Base-by-base conservation (phyloP, 2,797 vertebrate species). In the Rhabdomys pumilio region DNA sequence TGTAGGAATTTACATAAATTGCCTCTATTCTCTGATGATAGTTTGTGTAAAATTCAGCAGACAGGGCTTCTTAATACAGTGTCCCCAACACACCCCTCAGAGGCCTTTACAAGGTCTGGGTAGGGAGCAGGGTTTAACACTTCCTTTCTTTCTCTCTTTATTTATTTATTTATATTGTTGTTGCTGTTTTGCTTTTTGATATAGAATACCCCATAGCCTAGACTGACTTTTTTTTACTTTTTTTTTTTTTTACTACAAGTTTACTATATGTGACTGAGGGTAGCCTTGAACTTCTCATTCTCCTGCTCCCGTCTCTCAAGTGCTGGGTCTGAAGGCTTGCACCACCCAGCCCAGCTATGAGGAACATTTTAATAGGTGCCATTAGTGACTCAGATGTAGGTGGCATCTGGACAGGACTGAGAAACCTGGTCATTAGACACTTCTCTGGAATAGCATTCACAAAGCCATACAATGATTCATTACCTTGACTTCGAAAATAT, bases 391-490 rank as follows among this genome's bases (percentile, higher is more conserved):
- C 84, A 90, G 73, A 86, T 14, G 44, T 13, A 69, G 38, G 50
- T 53, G 59, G 26, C 3, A 4, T 44, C 1, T 5, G 79, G 10
- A 65, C 3, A 73, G 80, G 79, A 73, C 65, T 55, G 38, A 84
- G 72, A 89, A 95, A 82, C 34, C 41, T 47, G 47, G 2, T 59
- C 77, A 29, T 69, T 63, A 41, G 57, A 83, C 29, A 61, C 76
- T 67, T 87, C 95, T 91, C 91, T 63, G 82, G 87, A 97, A 91
- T 2, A 85, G 50, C 81, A 65, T 92, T 41, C 38, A 55, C 38
- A 83, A 85, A 53, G 44, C 90, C 73, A 63, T 47, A 93, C 67
- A 93, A 88, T 94, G 61, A 89, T 92, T 96, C 84, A 91, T 69
- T 84, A 82, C 59, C 67, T 96, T 96, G 29, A 73, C 89, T 77